Evolutionary conservation across 1,140 invertebrate species (phyloP), one percentile per base, ranked within the genome.

Genomic region (Drosophila gunungcola): DNA sequence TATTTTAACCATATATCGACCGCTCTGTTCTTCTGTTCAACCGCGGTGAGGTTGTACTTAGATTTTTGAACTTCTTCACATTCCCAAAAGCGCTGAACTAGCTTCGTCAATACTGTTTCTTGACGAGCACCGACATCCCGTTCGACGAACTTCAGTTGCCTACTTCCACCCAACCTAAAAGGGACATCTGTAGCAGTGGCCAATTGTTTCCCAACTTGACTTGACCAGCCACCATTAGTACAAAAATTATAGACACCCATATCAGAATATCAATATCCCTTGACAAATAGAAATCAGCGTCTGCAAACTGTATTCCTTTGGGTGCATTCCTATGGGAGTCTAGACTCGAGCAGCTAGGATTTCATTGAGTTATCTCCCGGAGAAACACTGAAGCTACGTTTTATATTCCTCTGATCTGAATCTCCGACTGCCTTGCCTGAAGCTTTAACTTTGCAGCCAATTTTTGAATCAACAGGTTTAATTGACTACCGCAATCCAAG

Each of bases 241-340:
- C 12, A n/a, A 45, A 56, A 41, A 60, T n/a, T n/a, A n/a, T n/a
- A n/a, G n/a, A 5, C n/a, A 39, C n/a, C 12, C 38, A n/a, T 42
- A 16, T 32, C 9, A 34, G 32, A 21, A 27, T 49, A 39, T 39
- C 32, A 36, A 60, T 60, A 25, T 60, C 34, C 46, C 46, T 3
- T 48, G 43, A 21, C 6, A 34, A 60, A 49, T 60, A 34, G 43
- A 60, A 60, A 41, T 34, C n/a, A 7, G 57, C 46, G 39, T 60
- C 36, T 12, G 45, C 57, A 4, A 60, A 45, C 45, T 39, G 46
- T 32, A 61, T 41, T 36, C 36, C 34, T 41, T 32, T 43, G 7
- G 42, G 42, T 43, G 13, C 7, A 13, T 43, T 43, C 7, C 42
- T 21, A 13, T 56, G 9, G 51, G 49, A 25, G 10, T 32, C 51